Evolutionary conservation across 2,797 vertebrate species (phyloP).

Genomic region (Squalus acanthias): DNA sequence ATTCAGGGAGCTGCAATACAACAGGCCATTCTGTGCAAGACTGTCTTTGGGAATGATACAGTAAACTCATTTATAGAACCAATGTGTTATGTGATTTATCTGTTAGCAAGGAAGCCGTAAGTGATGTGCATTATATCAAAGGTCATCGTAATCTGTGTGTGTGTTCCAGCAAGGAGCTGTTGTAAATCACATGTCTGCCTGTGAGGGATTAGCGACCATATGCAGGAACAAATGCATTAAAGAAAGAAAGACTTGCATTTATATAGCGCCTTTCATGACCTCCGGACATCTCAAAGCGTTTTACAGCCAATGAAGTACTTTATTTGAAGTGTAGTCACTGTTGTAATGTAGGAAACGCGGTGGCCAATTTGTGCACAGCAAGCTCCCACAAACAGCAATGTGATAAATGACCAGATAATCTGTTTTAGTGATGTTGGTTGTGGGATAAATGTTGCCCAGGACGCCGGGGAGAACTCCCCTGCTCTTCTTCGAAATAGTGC

Average conservation of each 20-base stretch:
- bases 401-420: no score
- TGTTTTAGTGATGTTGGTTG: background rate
- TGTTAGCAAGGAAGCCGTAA: background rate
- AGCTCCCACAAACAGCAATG: no score
- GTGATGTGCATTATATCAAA: constrained; percentile 18
- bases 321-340: no score
- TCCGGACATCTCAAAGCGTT: no score
- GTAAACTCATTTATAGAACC: constrained; percentile 5
- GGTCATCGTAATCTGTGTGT: background rate
- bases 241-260: no score
- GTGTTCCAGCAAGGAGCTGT: background rate
- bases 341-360: no score
- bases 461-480: no score
- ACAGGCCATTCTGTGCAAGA: background rate
- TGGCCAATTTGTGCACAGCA: no score
- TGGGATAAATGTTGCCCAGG: background rate
- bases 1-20: background rate
- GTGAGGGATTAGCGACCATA: background rate
- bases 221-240: background rate
- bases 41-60: constrained; percentile 10
- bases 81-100: constrained; percentile 28
- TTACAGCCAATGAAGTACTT: no score
- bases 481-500: no score
- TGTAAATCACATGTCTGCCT: constrained; percentile 17
- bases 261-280: no score